Evolutionary conservation across 2,797 vertebrate genomes (phyloP), one percentile per base, ranked within the genome.

Genomic region (Sebastes taczanowskii): DNA sequence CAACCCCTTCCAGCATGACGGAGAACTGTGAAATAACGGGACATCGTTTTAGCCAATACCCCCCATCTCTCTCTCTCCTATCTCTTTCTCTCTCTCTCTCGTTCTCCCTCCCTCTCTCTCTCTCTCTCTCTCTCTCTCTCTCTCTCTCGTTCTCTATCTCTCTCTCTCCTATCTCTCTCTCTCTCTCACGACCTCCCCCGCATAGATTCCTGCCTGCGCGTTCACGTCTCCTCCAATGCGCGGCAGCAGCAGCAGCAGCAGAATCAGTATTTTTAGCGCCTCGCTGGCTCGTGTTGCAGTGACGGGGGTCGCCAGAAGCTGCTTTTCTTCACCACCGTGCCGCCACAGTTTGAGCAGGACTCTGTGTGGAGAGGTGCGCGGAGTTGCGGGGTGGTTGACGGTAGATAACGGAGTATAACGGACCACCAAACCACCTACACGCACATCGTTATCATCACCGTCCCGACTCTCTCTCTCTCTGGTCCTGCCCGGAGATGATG

Each of bases 401-500:
- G 75, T 8, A 29, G 71, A 25, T 25, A 67, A 72, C 62, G 60
- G 55, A 75, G 76, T 74, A 88, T 88, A 90, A 75, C 88, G 79
- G 88, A 75, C 64, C 66, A 32, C 22, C 77, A 18, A 16, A 52
- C 72, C 14, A 46, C 42, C 42, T 3, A 46, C 42, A 18, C 5
- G 18, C 42, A 25, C 63, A 30, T 74, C 77, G 42, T 42, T 49
- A 71, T 74, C 82, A 30, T 23, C 78, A 60, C 46, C 74, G 77
- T 74, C 80, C 52, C 56, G 70, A 38, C 35, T 38, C 76, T 76
- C 46, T 38, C 35, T 65, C 77, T 68, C 56, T 22, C 75, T 22
- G 64, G 77, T 71, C 23, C 67, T 66, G 70, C 22, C 69, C 83
- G 91, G 94, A 95, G 88, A 99, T 99, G 98, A 99, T 99, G 98